phyloP scores from a whole-genome alignment of 2,797 vertebrate genomes.

The Oryzias dopingdopingensis region DNA sequence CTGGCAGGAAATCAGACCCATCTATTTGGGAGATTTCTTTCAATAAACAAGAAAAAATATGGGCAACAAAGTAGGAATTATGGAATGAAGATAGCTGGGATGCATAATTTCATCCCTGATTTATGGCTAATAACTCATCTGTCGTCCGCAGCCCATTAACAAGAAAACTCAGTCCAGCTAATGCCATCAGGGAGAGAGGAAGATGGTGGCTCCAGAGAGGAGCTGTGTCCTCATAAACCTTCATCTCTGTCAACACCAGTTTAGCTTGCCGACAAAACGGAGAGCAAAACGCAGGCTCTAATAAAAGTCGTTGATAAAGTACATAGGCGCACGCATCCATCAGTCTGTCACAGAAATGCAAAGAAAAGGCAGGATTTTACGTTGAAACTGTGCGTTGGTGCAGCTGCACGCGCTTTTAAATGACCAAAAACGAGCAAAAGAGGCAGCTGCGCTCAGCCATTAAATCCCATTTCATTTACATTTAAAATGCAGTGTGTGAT shows the following conservation, averaged over 20 bases:
- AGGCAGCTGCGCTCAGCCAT: slow-evolving; percentile 7
- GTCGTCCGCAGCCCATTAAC: slow-evolving; percentile 70
- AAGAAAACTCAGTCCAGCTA: slow-evolving; percentile 53
- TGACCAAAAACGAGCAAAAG: slow-evolving; percentile 1
- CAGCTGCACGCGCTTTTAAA: not conserved
- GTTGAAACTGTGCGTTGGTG: not conserved
- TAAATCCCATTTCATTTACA: not conserved
- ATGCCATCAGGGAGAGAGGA: slow-evolving; percentile 58
- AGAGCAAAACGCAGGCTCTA: no score
- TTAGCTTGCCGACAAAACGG: slow-evolving; percentile 23
- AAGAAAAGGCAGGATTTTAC: not conserved
- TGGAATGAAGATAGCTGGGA: slow-evolving; percentile 41
- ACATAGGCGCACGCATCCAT: no score
- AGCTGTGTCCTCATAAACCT: slow-evolving; percentile 54
- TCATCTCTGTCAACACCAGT: slow-evolving; percentile 58
- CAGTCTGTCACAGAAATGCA: not conserved
- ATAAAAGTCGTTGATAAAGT: no score
- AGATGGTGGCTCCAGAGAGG: slow-evolving; percentile 59
- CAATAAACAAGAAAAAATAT: slow-evolving; percentile 47
- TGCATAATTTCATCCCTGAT: slow-evolving; percentile 38
- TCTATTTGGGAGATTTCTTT: slow-evolving; percentile 47
- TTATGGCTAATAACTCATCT: slow-evolving; percentile 59
- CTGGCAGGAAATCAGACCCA: slow-evolving; percentile 44
- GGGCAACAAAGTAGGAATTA: slow-evolving; percentile 13
- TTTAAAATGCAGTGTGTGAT: not conserved